Conservation (phyloP, 2,797 vertebrate genomes). For the Oceanodroma leucorhoa region DNA sequence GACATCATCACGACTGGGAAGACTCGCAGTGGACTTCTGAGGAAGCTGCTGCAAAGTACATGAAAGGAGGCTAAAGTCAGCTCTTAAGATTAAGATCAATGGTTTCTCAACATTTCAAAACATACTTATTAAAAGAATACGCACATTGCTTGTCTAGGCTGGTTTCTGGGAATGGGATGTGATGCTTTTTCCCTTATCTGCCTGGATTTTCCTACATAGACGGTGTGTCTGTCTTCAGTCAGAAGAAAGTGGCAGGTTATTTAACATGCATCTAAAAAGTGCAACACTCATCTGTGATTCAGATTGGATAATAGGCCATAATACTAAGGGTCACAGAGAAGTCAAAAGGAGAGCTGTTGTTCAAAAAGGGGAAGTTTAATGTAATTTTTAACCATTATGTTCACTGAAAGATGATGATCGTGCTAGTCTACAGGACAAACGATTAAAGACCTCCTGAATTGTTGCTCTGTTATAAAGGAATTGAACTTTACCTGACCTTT, state of each 20-base stretch:
- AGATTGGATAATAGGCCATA: neutral
- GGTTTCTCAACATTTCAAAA: constrained; percentile 38
- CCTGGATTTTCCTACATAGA: neutral
- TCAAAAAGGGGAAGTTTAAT: constrained; percentile 5
- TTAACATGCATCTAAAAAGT: constrained; percentile 5
- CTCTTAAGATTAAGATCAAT: constrained; percentile 35
- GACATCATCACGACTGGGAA: neutral
- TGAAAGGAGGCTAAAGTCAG: constrained; percentile 21
- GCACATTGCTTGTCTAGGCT: neutral
- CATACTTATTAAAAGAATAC: neutral
- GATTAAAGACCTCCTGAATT: neutral
- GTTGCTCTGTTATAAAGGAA: neutral
- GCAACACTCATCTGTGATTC: constrained; percentile 7
- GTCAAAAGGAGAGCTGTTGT: neutral
- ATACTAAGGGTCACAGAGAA: neutral
- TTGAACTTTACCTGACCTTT: constrained; percentile 63
- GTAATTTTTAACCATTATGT: constrained; percentile 26
- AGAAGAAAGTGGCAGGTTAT: constrained; percentile 14
- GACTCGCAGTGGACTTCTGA: neutral
- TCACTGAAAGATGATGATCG: neutral
- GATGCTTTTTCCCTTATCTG: constrained; percentile 17
- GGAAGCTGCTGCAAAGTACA: neutral
- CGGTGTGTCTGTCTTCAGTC: neutral
- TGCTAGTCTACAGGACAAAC: neutral
- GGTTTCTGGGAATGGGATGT: neutral